Base-by-base conservation (phyloP, 1,140 invertebrate genomes). In the Drosophila mauritiana region DNA sequence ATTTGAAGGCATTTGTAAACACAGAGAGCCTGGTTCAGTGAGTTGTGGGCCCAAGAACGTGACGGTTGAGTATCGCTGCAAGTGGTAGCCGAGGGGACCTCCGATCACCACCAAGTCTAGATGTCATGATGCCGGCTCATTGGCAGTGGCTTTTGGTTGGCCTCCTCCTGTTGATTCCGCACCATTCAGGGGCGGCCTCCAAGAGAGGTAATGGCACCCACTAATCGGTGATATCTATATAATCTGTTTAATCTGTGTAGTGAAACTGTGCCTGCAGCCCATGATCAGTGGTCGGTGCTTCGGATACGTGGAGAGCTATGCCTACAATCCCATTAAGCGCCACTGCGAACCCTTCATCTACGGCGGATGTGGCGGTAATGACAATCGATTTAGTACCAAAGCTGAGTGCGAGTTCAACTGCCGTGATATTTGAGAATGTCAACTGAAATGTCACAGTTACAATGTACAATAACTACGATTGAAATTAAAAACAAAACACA, bases 351-450 rank as follows among this genome's bases (percentile, higher is more conserved):
- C 72, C 59, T 90, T 90, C 73, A 83, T 90, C 73, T 90, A 90
- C 59, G 86, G 86, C 58, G 86, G 86, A 46, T 98, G 96, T 84
- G 95, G 96, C 5, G 96, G 97, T 6, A 97, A 97, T 89, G 93
- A 93, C 42, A 97, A 97, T 90, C 97, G 97, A 80, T 97, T 97
- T 89, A 73, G 91, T 20, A 94, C 93, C 15, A 93, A 95, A 82
- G 91, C 94, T 46, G 95, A 95, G 42, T 97, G 97, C 91, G 95
- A 97, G 83, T 94, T 94, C 27, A 93, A 95, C 65, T 99, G 98
- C 92, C 96, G 75, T 42, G 85, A 82, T 79, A 45, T 90, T 64
- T 90, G 46, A 52, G 52, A 67, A 53, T 65, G 15, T 37, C 31
- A 52, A n/a, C 8, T 2, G 7, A 34, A 51, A 45, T 45, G 42